A percentile compares a stretch with the other conserved stretches of the same genome.
Conservation (phyloP, 2,797 vertebrate genomes). For the Falco novaeseelandiae region DNA sequence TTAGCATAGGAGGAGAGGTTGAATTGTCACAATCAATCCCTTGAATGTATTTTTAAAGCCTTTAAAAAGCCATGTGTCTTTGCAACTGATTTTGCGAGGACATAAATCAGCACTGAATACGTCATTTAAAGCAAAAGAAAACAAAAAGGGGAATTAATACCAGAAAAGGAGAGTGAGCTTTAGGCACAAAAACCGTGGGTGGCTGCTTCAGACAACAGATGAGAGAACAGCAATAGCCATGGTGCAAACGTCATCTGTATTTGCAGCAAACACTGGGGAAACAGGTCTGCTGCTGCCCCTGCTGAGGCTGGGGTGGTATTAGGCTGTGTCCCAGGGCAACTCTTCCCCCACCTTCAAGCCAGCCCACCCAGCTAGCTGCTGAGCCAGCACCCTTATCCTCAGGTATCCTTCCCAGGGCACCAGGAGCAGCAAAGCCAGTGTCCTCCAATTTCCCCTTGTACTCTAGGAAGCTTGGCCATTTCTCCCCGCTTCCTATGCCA, state of each 20-base stretch:
- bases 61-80: background rate
- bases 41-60: background rate
- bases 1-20: background rate
- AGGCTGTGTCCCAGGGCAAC: background rate
- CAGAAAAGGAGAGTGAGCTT: background rate
- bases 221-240: background rate
- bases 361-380: background rate
- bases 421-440: background rate
- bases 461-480: background rate
- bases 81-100: background rate
- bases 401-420: background rate
- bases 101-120: background rate
- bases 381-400: background rate
- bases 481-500: background rate
- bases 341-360: fast-evolving
- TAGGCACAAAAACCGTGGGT: background rate
- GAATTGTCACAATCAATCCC: background rate
- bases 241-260: background rate
- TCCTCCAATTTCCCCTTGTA: background rate
- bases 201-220: background rate
- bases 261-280: background rate
- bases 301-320: background rate
- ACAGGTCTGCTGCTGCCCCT: background rate
- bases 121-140: background rate
- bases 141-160: background rate